These are phyloP conservation scores for Ephestia elutella DNA, from an alignment of 1,140 invertebrate species.

Conservation along the genomic window DNA sequence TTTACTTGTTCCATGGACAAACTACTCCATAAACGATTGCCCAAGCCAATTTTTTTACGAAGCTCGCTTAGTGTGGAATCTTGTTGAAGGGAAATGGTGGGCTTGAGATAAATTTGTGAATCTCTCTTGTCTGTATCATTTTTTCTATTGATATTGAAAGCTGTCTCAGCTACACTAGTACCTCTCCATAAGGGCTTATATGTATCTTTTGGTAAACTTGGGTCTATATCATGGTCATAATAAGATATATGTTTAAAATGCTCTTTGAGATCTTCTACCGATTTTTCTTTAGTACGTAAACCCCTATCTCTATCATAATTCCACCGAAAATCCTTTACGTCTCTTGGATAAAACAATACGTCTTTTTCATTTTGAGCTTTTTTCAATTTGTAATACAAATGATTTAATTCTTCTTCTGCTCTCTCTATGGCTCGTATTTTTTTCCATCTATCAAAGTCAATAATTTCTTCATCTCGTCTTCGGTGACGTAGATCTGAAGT, in stretches of 20 bases:
- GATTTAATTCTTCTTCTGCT: conserved; percentile 87
- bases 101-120: conserved; percentile 21
- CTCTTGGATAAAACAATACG: conserved; percentile 85
- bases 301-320: conserved; percentile 82
- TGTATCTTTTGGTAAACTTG: conserved; percentile 76
- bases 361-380: conserved; percentile 87
- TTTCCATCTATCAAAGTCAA: conserved; percentile 92
- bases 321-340: conserved; percentile 83
- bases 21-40: conserved; percentile 86
- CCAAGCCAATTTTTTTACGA: conserved; percentile 77
- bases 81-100: conserved; percentile 34
- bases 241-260: conserved; percentile 78
- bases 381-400: conserved; percentile 85
- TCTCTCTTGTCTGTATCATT: conserved; percentile 39
- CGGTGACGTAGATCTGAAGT: conserved; percentile 80
- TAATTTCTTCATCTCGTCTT: conserved; percentile 83
- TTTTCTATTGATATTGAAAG: conserved; percentile 78
- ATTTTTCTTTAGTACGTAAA: conserved; percentile 87
- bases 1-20: conserved; percentile 89
- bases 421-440: conserved; percentile 84
- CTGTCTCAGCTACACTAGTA: conserved; percentile 85
- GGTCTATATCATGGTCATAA: conserved; percentile 71
- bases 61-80: conserved; percentile 51
- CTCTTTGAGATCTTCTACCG: conserved; percentile 87
- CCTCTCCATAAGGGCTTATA: conserved; percentile 90